Evolutionary conservation across 1,140 invertebrate species (phyloP), one percentile per base, ranked within the genome.

Genomic region (Platyscapa corneri): DNA sequence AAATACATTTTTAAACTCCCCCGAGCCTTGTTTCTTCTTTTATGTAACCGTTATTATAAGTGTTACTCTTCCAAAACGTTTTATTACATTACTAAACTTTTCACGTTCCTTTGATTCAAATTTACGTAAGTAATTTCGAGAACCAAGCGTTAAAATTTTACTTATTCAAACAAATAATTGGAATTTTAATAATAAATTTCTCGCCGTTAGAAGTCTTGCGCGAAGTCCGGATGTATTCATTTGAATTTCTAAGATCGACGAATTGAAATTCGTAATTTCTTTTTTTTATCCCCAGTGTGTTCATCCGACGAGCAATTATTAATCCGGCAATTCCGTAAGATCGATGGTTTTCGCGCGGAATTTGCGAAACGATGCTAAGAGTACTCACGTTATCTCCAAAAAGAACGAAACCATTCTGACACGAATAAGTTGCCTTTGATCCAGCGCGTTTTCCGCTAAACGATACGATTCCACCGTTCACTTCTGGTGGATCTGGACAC

Each of bases 341-440:
- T 53, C 5, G 42, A 53, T 53, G 2, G 2, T 53, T 53, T 7
- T 46, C 5, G 42, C 42, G 42, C 42, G 5, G 12, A 12, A 5
- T 12, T 46, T 53, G 1, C 16, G 7, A 18, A 10, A 53, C 16
- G 16, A 53, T 16, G 3, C 3, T 34, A 7, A 79, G 23, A n/a
- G 34, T 80, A 92, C 94, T 94, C 91, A 97, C 96, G 88, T 95
- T 95, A 89, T 96, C 94, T 72, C 98, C 98, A 79, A 97, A 96
- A 1, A 98, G 93, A 56, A 97, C 96, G 90, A 97, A 98, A 42
- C 97, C 98, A 86, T 95, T 94, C 87, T 97, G 95, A 89, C 98
- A 99, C 10, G 94, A 94, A 89, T 98, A 98, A 0, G 95, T 96
- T 1, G 97, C 96, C 1, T 95, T 95, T 12, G 97, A 97, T 20